Conservation (phyloP, 1,140 invertebrate genomes). For the Scaptodrosophila lebanonensis region DNA sequence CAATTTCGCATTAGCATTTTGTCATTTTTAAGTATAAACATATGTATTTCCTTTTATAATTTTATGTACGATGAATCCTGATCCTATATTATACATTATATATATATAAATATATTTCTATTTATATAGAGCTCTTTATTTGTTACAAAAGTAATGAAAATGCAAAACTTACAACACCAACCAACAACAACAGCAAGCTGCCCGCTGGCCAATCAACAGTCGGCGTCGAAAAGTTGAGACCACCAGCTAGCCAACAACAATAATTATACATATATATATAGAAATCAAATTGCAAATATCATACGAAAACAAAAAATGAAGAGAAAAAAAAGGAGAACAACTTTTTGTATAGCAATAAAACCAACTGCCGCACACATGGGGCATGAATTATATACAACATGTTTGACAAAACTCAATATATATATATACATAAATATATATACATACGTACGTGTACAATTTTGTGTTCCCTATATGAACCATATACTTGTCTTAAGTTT, state of each 20-base stretch:
- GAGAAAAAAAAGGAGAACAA: constrained; percentile 5
- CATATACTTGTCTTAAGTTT: too few species aligned
- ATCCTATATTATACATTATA: constrained; percentile 63
- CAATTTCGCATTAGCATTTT: constrained; percentile 38
- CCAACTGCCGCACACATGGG: background rate
- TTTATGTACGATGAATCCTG: constrained; percentile 51
- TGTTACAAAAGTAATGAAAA: constrained; percentile 30
- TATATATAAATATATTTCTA: constrained; percentile 33
- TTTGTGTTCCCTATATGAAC: too few species aligned
- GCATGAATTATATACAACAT: too few species aligned
- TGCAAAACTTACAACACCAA: constrained; percentile 27
- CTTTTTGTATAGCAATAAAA: constrained; percentile 32
- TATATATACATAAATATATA: too few species aligned
- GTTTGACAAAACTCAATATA: too few species aligned
- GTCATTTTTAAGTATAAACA: constrained; percentile 50
- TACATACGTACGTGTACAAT: too few species aligned
- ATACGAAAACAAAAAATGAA: constrained; percentile 4
- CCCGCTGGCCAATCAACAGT: too few species aligned
- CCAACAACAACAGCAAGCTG: constrained; percentile 21
- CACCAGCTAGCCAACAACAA: too few species aligned
- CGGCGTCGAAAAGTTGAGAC: too few species aligned
- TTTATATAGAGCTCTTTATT: too few species aligned
- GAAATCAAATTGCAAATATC: too few species aligned
- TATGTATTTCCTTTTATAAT: constrained; percentile 48
- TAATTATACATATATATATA: too few species aligned